Evolutionary conservation across 2,888 invertebrate species (phyloP).

Genomic region (Myopa testacea): DNA sequence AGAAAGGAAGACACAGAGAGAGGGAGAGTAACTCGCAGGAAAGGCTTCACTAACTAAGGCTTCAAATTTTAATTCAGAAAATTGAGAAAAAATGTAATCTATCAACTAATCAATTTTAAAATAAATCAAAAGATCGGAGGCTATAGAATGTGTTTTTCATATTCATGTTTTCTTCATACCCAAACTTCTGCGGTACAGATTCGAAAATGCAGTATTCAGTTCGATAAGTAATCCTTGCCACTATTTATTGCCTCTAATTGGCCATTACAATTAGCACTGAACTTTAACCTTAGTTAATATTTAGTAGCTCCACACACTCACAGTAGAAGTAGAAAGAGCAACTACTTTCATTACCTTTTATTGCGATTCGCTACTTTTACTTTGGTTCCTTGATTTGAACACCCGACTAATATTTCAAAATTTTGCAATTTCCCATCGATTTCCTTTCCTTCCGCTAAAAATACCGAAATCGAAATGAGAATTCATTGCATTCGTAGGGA

Average conservation of each 20-base stretch:
- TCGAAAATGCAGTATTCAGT: no score
- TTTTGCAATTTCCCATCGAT: conserved; percentile 36
- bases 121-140: no score
- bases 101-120: no score
- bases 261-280: background rate
- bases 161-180: no score
- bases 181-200: no score
- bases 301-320: background rate
- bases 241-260: background rate
- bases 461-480: conserved; percentile 18
- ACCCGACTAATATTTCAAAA: conserved; percentile 27
- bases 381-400: background rate
- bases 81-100: background rate
- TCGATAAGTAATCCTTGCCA: no score
- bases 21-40: background rate
- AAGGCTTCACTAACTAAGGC: no score
- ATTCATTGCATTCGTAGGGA: conserved; percentile 22
- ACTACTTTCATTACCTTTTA: background rate
- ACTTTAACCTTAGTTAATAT: background rate
- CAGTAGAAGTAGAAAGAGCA: background rate
- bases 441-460: conserved; percentile 21
- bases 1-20: background rate
- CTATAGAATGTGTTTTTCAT: no score
- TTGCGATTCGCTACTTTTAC: background rate
- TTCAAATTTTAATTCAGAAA: background rate